Conservation (phyloP, 2,113 vertebrate species). For the Ailurus styani region DNA sequence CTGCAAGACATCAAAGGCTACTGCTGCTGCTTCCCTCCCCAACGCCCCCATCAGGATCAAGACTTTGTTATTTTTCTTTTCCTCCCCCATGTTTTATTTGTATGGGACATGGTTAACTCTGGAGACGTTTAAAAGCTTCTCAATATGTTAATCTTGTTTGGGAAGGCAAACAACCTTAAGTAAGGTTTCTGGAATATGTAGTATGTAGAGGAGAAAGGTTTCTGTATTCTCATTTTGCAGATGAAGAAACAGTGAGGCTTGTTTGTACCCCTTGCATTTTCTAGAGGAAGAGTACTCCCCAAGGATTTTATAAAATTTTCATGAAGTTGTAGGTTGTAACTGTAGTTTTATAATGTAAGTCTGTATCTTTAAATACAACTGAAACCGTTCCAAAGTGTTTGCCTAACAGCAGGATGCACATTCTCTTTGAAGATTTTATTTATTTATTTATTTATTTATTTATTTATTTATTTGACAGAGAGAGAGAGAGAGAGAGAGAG, state of each 20-base stretch:
- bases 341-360: not conserved
- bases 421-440: not conserved
- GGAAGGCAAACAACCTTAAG: not conserved
- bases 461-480: too few relatives aligned
- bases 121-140: not conserved
- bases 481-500: too few relatives aligned
- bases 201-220: not conserved
- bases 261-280: not conserved
- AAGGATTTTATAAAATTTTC: not conserved
- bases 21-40: not conserved
- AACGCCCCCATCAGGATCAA: not conserved
- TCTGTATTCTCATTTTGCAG: not conserved
- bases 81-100: not conserved
- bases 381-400: not conserved
- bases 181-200: not conserved
- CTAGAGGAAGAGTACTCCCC: not conserved
- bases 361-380: not conserved
- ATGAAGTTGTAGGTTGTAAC: not conserved
- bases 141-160: not conserved
- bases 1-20: not conserved
- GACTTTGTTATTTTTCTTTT: not conserved
- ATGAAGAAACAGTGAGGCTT: not conserved
- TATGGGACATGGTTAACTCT: not conserved
- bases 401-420: not conserved
- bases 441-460: too few relatives aligned